Evolutionary conservation across 2,888 invertebrate species (phyloP).

Genomic region (Pseudococcus jackbeardsleyi): DNA sequence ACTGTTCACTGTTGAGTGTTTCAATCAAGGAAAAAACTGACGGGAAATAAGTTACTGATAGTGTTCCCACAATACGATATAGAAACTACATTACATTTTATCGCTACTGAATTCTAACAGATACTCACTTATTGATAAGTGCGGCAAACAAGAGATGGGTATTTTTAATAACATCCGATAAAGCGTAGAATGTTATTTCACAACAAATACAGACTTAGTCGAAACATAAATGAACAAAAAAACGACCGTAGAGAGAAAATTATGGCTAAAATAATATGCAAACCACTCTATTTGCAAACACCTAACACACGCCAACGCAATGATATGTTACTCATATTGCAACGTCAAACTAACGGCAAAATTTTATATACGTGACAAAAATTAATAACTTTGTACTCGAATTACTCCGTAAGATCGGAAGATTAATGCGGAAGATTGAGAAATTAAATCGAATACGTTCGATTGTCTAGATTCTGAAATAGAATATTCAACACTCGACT

Average conservation of each 20-base stretch:
- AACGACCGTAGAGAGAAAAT: not conserved
- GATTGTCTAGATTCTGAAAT: too few relatives aligned
- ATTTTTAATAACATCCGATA: not conserved
- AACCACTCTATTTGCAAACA: slow-evolving; percentile 35
- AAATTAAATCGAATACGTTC: too few relatives aligned
- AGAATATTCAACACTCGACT: not conserved
- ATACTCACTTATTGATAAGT: not conserved
- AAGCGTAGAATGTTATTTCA: not conserved
- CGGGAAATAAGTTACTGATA: too few relatives aligned
- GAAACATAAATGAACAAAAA: not conserved
- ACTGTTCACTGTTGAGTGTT: not conserved
- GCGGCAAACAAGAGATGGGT: not conserved
- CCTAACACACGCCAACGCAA: slow-evolving; percentile 49
- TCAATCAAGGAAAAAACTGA: not conserved
- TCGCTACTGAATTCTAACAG: not conserved
- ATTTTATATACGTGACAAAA: slow-evolving; percentile 1
- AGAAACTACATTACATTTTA: not conserved
- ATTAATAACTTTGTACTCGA: slow-evolving; percentile 1
- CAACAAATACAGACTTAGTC: not conserved
- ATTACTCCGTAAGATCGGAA: not conserved
- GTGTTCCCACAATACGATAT: too few relatives aligned
- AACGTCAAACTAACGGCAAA: slow-evolving; percentile 47
- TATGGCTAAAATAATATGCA: not conserved
- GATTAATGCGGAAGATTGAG: too few relatives aligned
- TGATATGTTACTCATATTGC: not conserved